A percentile compares a stretch with the other conserved stretches of the same genome.
Evolutionary conservation across 1,140 invertebrate species (phyloP).

Genomic region (Zaprionus ghesquierei): DNA sequence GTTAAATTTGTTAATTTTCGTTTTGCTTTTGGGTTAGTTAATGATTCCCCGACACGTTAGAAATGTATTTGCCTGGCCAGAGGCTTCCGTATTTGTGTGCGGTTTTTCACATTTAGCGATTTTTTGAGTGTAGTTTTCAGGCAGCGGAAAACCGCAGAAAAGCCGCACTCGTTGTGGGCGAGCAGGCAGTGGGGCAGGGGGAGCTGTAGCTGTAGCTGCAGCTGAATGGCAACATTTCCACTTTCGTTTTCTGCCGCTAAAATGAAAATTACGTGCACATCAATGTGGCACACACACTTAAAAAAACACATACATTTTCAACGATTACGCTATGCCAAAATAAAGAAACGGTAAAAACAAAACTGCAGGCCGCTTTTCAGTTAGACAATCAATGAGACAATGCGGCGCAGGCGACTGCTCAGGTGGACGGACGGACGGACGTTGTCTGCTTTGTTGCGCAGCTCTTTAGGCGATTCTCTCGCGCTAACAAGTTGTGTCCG

Average conservation of each 20-base stretch:
- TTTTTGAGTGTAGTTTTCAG: conserved; percentile 38
- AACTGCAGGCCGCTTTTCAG: conserved; percentile 19
- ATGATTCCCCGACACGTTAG: conserved; percentile 3
- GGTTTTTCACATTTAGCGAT: conserved; percentile 13
- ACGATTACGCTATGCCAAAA: conserved; percentile 29
- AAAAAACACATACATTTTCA: not conserved
- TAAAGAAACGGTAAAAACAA: not conserved
- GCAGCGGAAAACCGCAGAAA: conserved; percentile 36
- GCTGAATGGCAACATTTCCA: conserved; percentile 63
- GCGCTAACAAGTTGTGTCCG: conserved; percentile 17
- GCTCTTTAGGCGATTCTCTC: conserved; percentile 17
- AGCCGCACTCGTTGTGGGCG: not conserved
- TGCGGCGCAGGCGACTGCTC: not conserved
- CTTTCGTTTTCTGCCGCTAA: conserved; percentile 70
- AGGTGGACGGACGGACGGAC: conserved; percentile 10
- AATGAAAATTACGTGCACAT: conserved; percentile 66
- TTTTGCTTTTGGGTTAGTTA: not conserved
- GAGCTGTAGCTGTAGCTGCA: not conserved
- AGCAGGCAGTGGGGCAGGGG: not conserved
- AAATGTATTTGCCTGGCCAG: not conserved
- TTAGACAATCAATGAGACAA: conserved; percentile 29
- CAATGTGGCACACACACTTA: conserved; percentile 57
- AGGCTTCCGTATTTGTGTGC: conserved; percentile 36
- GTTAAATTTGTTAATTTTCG: conserved; percentile 3
- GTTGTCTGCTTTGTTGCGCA: not conserved